phyloP scores from a whole-genome alignment of 2,113 vertebrate species.

The Otolemur garnettii region DNA sequence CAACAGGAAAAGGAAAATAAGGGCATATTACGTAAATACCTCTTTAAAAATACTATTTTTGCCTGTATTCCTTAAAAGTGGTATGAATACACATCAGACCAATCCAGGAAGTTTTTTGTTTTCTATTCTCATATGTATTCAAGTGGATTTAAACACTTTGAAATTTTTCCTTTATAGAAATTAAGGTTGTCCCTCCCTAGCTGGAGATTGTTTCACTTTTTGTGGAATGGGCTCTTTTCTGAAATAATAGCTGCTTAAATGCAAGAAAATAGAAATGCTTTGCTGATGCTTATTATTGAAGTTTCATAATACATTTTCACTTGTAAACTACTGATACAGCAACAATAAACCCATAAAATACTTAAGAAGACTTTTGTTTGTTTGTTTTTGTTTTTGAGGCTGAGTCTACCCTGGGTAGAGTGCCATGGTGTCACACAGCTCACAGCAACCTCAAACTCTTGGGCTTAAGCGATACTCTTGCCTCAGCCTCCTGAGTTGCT shows the following conservation, averaged over 20 bases:
- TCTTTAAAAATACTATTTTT: constrained; percentile 5
- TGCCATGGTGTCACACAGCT: no score
- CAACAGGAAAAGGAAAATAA: background rate
- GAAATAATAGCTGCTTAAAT: constrained; percentile 4
- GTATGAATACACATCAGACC: background rate
- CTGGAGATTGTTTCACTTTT: background rate
- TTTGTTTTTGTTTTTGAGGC: no score
- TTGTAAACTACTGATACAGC: background rate
- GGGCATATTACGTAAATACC: no score
- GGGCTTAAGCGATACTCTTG: no score
- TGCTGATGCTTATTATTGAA: background rate
- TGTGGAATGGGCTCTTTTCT: background rate
- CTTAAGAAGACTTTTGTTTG: no score
- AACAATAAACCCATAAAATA: background rate
- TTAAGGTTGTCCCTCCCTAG: background rate
- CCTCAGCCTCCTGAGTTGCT: no score
- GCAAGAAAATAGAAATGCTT: background rate
- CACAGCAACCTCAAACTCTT: no score
- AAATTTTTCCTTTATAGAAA: background rate
- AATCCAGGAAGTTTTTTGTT: background rate
- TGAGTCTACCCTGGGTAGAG: no score
- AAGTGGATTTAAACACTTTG: background rate
- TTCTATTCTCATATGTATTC: background rate
- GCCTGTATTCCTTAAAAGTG: background rate
- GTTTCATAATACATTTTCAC: constrained; percentile 5